Conservation (phyloP, 1,140 invertebrate species). For the Rhagoletis pomonella region DNA sequence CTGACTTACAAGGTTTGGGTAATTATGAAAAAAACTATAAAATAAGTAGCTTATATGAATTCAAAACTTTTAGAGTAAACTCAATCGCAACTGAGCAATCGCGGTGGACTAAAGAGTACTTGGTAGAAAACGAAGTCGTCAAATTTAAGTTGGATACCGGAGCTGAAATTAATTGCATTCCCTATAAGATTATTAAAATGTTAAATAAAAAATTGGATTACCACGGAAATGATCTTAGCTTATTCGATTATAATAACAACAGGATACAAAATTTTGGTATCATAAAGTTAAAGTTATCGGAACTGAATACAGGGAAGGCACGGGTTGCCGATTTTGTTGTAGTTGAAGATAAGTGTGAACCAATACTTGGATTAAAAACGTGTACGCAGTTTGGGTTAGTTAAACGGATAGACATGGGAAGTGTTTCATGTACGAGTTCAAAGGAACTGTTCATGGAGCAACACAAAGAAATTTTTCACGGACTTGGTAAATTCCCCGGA, state of each 20-base stretch:
- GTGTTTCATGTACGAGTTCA: neutral
- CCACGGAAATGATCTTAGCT: conserved; percentile 53
- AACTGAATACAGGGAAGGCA: conserved; percentile 71
- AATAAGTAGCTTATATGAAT: no score
- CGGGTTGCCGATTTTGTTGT: conserved; percentile 64
- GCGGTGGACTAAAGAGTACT: neutral
- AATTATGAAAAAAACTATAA: no score
- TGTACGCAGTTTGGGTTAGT: neutral
- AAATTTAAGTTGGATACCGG: conserved; percentile 12
- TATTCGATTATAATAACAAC: conserved; percentile 57
- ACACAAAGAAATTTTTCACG: neutral
- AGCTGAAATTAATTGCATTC: no score
- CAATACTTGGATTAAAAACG: conserved; percentile 4
- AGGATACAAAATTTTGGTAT: conserved; percentile 59
- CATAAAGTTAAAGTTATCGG: conserved; percentile 54
- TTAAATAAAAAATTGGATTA: conserved; percentile 54
- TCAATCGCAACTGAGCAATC: neutral
- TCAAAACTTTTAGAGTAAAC: neutral
- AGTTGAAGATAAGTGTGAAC: neutral
- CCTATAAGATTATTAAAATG: conserved; percentile 50
- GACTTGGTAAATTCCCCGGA: conserved; percentile 25
- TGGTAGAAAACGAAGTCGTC: neutral
- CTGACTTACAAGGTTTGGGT: neutral
- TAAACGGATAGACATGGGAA: neutral
- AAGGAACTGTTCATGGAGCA: neutral